A percentile compares a stretch with the other conserved stretches of the same genome.
Conservation (phyloP, 2,113 vertebrate species). For the Thymallus thymallus region DNA sequence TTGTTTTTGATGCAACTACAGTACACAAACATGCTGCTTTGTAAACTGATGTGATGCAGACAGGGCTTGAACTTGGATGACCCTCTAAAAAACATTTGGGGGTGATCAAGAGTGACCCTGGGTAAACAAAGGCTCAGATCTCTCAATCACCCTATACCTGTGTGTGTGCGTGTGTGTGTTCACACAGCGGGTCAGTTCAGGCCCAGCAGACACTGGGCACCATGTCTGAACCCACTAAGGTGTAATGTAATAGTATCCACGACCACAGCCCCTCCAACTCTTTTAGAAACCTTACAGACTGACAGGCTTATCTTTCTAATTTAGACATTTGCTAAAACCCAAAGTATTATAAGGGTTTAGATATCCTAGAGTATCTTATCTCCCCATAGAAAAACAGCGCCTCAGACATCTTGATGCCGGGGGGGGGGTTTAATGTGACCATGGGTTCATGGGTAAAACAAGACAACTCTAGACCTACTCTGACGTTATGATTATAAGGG, state of each 20-base stretch:
- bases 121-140: constrained; percentile 29
- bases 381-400: background rate
- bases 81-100: background rate
- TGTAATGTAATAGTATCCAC: constrained; percentile 7
- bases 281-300: background rate
- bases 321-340: background rate
- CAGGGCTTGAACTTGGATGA: background rate
- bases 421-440: no score
- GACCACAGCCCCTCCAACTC: no score
- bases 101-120: constrained; percentile 18
- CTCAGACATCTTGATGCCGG: no score
- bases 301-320: background rate
- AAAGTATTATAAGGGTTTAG: background rate
- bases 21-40: no score
- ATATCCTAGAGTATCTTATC: background rate
- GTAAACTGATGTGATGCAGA: no score
- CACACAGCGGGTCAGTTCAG: background rate
- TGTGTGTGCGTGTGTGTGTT: constrained; percentile 1
- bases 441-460: no score
- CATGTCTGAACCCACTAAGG: constrained; percentile 4
- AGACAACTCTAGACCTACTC: no score
- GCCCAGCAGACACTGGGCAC: background rate
- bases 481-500: no score
- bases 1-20: no score
- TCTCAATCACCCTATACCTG: background rate